Evolutionary conservation across 2,113 vertebrate genomes (phyloP), one percentile per base, ranked within the genome.

Genomic region (Phyllostomus discolor): DNA sequence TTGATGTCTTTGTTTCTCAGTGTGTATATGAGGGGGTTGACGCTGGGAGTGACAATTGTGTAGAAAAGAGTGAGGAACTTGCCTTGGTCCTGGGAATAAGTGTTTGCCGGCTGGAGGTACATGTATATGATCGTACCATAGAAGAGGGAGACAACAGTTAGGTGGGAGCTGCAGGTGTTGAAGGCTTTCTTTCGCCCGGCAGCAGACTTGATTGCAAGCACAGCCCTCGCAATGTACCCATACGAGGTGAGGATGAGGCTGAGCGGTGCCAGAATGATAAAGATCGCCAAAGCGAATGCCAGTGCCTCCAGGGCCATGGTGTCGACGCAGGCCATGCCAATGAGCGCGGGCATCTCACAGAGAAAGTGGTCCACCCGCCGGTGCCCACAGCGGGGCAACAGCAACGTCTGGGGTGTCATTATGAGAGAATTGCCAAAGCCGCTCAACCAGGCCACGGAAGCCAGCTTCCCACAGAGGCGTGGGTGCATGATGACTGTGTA

Each of bases 51-150:
- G 43, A 97, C 83, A 10, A 97, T 97, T 24, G 97, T 97, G 33
- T 98, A 97, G 79, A 97, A 96, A 10, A 97, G 97, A 15, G 97
- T 98, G n/a, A 96, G 95, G 67, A 97, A 97, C 67, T 98, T 97
- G 43, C 97, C 97, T 75, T 95, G 97, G 78, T 97, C 97, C 57
- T 97, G 97, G 57, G 97, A 96, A 7, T 84, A 95, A 10, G 94
- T 67, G 57, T 95, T 95, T 2, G 96, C 96, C 0, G 97, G 97
- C 64, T 97, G 97, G 4, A 97, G 96, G 83, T 97, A 97, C 97
- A 97, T 96, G 64, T 97, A 98, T 12, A 97, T 97, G 73, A 97
- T 95, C 0, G 96, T 95, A 0, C 95, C 97, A 0, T 96, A 98
- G 86, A 97, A 97, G 67, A 97, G 93, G 9, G 82, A 95, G 15